A percentile compares a stretch with the other conserved stretches of the same genome.
These are phyloP conservation scores for Drosophila oshimai DNA, from an alignment of 1,140 invertebrate genomes.

Conservation along the genomic window DNA sequence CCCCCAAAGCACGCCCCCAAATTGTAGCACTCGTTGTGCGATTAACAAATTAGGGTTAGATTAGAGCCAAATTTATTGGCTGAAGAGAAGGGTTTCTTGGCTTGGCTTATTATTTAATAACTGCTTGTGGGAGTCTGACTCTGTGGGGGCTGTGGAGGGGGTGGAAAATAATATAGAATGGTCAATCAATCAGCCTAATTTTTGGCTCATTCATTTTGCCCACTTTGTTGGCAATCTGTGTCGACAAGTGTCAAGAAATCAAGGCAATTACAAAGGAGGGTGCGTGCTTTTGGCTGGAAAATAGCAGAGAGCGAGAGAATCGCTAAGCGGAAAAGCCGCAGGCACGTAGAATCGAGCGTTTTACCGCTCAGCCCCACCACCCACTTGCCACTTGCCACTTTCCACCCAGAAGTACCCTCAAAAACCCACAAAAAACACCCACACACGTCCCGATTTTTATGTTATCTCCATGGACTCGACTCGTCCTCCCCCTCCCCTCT, in stretches of 20 bases:
- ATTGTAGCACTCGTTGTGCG: constrained; percentile 50
- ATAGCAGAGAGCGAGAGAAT: background rate
- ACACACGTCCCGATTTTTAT: constrained; percentile 72
- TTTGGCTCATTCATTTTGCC: background rate
- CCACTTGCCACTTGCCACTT: too few relatives aligned
- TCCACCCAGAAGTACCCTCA: background rate
- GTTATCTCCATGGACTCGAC: constrained; percentile 67
- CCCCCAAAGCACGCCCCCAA: constrained; percentile 45
- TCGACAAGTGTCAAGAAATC: constrained; percentile 57
- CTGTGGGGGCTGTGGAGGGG: background rate
- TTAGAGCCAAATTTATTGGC: constrained; percentile 56
- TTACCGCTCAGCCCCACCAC: constrained; percentile 47
- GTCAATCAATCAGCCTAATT: constrained; percentile 25
- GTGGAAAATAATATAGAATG: constrained; percentile 8
- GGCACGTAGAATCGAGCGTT: constrained; percentile 71
- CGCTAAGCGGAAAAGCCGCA: constrained; percentile 60
- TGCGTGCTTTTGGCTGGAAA: background rate
- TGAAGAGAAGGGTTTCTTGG: background rate
- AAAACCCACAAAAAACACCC: background rate
- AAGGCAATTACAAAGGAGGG: constrained; percentile 39
- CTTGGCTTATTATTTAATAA: constrained; percentile 36
- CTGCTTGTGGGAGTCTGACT: background rate
- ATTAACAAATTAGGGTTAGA: constrained; percentile 56
- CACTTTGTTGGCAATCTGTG: constrained; percentile 41
- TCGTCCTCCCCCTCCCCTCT: constrained; percentile 18